Base-by-base conservation (phyloP, 1,140 invertebrate species). In the Nymphalis io region DNA sequence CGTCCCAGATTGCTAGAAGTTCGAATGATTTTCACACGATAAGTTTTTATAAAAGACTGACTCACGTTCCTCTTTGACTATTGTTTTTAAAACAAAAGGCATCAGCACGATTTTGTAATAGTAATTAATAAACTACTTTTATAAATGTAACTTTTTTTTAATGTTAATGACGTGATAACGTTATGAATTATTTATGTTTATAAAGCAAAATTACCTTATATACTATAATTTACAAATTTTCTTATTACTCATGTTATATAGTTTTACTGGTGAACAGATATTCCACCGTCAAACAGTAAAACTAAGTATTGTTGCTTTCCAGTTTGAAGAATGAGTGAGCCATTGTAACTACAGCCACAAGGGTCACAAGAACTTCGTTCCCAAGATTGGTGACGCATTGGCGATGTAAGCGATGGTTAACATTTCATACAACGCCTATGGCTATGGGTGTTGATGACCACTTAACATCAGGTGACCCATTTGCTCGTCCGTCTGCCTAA, bases 1-100 rank as follows among this genome's bases (percentile, higher is more conserved):
- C 76, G 79, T 68, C 77, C 65, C 74, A 80, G 73, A 83, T 78
- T 62, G 72, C 65, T 76, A 70, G 68, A 67, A 68, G 60, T 77
- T 78, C 58, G 42, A 60, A 59, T 60, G 78, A 85, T 84, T 83
- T 87, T 88, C 84, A 87, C 85, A 87, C 85, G 84, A 85, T 87
- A 88, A 82, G 59, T 67, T 73, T 74, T 77, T 77, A 77, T 74
- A 73, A 74, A 68, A 74, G 68, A 51, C 65, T 62, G 65, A 78
- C 66, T 72, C 68, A 78, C 68, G 71, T 67, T 67, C 83, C 74
- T n/a, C 74, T 76, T 76, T 69, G 72, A 79, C 80, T 75, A 85
- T 87, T 87, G 81, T 87, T 83, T 87, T 84, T 73, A 71, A 80
- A 83, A 72, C 66, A 70, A 74, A 74, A 71, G 73, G 58, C 21